Evolutionary conservation across 1,140 invertebrate species (phyloP).

Genomic region (Trachymyrmex septentrionalis): DNA sequence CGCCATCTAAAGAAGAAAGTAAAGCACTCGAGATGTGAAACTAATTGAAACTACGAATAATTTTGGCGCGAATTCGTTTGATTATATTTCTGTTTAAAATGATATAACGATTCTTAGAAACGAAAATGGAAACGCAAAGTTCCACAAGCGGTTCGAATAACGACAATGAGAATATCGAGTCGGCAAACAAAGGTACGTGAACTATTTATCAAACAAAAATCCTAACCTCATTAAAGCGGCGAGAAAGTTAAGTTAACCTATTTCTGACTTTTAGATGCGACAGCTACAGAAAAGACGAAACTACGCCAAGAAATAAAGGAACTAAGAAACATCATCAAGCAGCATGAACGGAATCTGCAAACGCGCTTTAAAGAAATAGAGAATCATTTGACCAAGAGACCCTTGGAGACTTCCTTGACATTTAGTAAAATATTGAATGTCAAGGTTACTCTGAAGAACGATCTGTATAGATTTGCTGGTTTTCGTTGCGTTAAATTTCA

Average conservation of each 20-base stretch:
- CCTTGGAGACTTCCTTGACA: neutral
- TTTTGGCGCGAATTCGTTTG: neutral
- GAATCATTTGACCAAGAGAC: neutral
- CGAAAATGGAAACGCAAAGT: conserved; percentile 34
- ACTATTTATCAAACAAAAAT: neutral
- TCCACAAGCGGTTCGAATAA: neutral
- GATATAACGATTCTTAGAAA: neutral
- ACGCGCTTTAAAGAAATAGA: conserved; percentile 51
- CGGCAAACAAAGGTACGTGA: neutral
- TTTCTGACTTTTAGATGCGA: conserved; percentile 46
- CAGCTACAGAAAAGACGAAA: conserved; percentile 54
- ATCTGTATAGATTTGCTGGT: conserved; percentile 71
- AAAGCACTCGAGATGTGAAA: neutral
- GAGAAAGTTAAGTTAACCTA: neutral
- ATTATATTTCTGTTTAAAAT: neutral
- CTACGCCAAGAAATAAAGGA: conserved; percentile 67
- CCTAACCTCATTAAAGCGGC: conserved; percentile 38
- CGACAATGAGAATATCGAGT: neutral
- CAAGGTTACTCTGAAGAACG: conserved; percentile 42
- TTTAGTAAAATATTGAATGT: conserved; percentile 16
- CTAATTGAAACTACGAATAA: neutral
- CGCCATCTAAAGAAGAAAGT: neutral
- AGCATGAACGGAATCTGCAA: conserved; percentile 53
- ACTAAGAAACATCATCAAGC: conserved; percentile 59
- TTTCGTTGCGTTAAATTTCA: conserved; percentile 65